These are phyloP conservation scores for Phyllopteryx taeniolatus DNA, from an alignment of 2,113 vertebrate species.

Conservation along the genomic window DNA sequence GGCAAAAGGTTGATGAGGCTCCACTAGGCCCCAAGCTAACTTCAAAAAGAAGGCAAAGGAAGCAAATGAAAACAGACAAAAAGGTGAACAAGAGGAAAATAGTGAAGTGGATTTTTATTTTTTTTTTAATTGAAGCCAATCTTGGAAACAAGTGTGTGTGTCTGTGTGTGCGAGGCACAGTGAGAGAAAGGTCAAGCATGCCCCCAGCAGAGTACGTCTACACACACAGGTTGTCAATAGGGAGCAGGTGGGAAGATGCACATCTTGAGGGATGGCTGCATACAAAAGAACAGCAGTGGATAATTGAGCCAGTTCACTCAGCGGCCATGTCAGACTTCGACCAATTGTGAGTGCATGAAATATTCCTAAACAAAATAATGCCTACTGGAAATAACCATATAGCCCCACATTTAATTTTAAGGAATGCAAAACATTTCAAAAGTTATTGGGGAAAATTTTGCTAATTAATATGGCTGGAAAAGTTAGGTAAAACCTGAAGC, in stretches of 20 bases:
- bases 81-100: conserved; percentile 17
- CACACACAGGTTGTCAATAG: conserved; percentile 52
- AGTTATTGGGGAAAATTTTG: background rate
- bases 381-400: background rate
- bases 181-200: conserved; percentile 65
- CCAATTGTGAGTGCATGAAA: background rate
- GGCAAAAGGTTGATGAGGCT: conserved; percentile 71
- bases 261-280: conserved; percentile 38
- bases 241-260: conserved; percentile 55
- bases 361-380: background rate
- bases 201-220: conserved; percentile 57
- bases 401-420: background rate
- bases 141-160: conserved; percentile 55
- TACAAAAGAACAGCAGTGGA: conserved; percentile 39
- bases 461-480: background rate
- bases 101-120: conserved; percentile 39
- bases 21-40: conserved; percentile 66
- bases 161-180: conserved; percentile 42
- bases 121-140: conserved; percentile 57
- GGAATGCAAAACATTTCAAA: background rate
- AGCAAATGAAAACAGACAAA: conserved; percentile 41
- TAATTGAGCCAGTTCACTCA: conserved; percentile 60
- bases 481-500: background rate
- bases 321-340: conserved; percentile 33
- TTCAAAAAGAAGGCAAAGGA: conserved; percentile 67